Conservation (phyloP, 2,797 vertebrate genomes). For the Sebastes baramenuke region DNA sequence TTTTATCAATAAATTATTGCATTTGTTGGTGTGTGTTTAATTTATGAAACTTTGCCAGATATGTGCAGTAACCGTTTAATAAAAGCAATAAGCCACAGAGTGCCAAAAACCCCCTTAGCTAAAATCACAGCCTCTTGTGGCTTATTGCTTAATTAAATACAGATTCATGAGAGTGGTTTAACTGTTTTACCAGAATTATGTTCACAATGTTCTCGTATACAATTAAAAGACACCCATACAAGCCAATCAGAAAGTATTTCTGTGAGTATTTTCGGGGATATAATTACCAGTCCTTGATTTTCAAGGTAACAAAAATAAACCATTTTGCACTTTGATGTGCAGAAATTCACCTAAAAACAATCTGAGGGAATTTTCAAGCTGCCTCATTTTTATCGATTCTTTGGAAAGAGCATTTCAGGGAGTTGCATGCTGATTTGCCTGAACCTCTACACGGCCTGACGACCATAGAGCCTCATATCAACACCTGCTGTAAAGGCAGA, state of each 20-base stretch:
- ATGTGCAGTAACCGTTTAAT: background rate
- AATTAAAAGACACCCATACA: background rate
- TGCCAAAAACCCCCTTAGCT: background rate
- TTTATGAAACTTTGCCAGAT: background rate
- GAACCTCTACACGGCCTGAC: background rate
- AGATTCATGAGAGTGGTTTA: background rate
- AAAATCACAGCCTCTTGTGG: background rate
- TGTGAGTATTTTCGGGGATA: background rate
- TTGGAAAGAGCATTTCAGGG: conserved; percentile 1
- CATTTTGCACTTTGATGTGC: background rate
- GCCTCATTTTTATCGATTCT: conserved; percentile 1
- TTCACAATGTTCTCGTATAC: background rate
- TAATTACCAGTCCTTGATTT: background rate
- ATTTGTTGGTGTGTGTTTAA: background rate
- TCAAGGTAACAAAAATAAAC: background rate
- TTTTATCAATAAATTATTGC: background rate
- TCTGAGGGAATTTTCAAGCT: background rate
- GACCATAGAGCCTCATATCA: conserved; percentile 4
- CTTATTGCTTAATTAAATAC: background rate
- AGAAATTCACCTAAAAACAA: background rate
- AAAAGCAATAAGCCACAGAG: background rate
- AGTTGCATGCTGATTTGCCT: background rate
- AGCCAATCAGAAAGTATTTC: background rate
- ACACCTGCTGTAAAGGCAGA: conserved; percentile 8
- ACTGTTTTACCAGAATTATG: background rate